Conservation (phyloP, 2,113 vertebrate genomes). For the Leptodactylus fuscus region DNA sequence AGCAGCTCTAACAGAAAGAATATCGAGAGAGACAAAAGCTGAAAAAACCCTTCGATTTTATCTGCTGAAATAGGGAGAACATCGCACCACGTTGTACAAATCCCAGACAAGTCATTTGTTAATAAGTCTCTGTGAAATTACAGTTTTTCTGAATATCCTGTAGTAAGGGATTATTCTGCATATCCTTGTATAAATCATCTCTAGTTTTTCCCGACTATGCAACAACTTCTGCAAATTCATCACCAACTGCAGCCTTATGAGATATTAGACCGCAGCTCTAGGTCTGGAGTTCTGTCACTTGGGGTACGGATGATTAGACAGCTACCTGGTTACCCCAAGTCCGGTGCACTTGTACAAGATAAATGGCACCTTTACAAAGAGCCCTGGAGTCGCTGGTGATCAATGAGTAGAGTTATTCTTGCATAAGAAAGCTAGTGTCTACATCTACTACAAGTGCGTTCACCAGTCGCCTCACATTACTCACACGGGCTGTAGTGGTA, state of each 20-base stretch:
- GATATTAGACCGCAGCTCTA: neutral
- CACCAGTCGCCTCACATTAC: no score
- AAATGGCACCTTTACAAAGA: constrained; percentile 11
- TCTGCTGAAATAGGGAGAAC: constrained; percentile 35
- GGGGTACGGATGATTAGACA: constrained; percentile 12
- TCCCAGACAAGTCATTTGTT: constrained; percentile 12
- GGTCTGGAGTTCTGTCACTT: neutral
- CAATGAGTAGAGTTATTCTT: no score
- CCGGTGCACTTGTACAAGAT: neutral
- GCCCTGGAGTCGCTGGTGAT: neutral
- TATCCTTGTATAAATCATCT: neutral
- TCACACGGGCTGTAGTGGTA: no score
- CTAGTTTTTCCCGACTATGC: neutral
- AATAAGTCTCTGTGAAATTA: constrained; percentile 26
- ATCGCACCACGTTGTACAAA: constrained; percentile 16
- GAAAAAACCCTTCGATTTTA: constrained; percentile 19
- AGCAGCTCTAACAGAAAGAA: constrained; percentile 38
- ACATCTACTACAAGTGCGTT: no score
- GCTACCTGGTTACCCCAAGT: neutral
- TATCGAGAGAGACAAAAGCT: constrained; percentile 35
- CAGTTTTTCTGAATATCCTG: neutral
- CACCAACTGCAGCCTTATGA: neutral
- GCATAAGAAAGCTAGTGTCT: no score
- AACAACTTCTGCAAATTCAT: constrained; percentile 7
- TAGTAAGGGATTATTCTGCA: constrained; percentile 12